Evolutionary conservation across 2,113 vertebrate genomes (phyloP).

Genomic region (Fulica atra): DNA sequence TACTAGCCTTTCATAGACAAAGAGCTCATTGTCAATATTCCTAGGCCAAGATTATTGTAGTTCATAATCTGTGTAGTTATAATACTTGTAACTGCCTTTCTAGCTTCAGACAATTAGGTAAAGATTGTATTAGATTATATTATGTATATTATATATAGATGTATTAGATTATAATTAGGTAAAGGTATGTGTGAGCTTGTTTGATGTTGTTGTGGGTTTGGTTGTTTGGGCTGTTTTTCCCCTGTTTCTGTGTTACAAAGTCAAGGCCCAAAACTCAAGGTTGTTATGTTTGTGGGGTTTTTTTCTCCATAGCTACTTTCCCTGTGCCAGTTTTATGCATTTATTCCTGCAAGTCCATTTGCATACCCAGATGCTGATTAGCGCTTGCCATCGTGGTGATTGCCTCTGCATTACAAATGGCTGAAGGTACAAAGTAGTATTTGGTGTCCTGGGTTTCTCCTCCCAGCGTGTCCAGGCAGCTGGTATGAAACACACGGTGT

Average conservation of each 20-base stretch:
- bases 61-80: not conserved
- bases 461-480: not conserved
- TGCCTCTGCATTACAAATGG: not conserved
- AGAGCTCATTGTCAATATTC: accelerated
- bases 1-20: not conserved
- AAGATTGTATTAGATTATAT: no score
- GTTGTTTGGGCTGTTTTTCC: no score
- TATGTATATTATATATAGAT: no score
- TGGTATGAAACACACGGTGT: accelerated
- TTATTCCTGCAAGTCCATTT: not conserved
- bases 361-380: conserved; percentile 12
- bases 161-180: no score
- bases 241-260: not conserved
- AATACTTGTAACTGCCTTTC: not conserved
- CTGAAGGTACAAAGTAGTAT: not conserved
- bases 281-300: not conserved
- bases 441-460: not conserved
- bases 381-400: not conserved
- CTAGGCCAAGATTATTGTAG: not conserved
- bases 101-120: not conserved
- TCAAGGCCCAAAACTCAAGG: not conserved
- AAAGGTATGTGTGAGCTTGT: not conserved
- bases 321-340: not conserved
- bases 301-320: not conserved
- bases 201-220: not conserved